Base-by-base conservation (phyloP, 2,888 invertebrate species). In the Heteromyza rotundicornis region DNA sequence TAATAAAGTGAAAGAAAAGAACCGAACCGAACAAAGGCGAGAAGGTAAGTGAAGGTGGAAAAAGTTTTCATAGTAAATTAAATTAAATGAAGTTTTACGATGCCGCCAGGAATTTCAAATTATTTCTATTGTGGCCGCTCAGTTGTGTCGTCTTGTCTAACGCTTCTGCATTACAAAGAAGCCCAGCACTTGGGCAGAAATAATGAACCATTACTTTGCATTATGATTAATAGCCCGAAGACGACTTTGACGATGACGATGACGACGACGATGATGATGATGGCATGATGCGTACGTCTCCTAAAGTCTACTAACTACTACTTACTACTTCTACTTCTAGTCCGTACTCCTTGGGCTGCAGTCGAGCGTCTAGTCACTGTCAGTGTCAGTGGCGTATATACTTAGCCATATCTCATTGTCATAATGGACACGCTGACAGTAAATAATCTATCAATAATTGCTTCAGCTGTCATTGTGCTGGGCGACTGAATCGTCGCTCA, bases 381-480 rank as follows among this genome's bases (percentile, higher is more conserved):
- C 68, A 67, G 64, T 63, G 63, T 40, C 59, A 65, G 52, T 55
- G 47, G 62, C 64, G 50, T 58, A 64, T 62, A 62, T 64, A 64
- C 63, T 64, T 64, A 60, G 20, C 66, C 65, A 69, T 70, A 70
- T 68, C 70, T 71, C 71, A 70, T 70, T 70, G 69, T 71, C 70
- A 69, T 71, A 71, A 71, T 71, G 69, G 69, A 68, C 68, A 65
- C 60, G 68, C 76, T 77, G 80, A 79, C 79, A 79, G 79, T 80
- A 79, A 80, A 80, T 79, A 79, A 80, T 77, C 77, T 75, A 78
- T 77, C 77, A 77, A 78, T 77, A 79, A 77, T 78, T 76, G 77
- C 75, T 73, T 71, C 68, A 57, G 70, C 69, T 66, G 64, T 66
- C 66, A 66, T 57, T 57, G 36, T 36, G 27, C 40, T 14, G 5